Base-by-base conservation (phyloP, 92 coral and sea anemone genomes). In the Palythoa heliodiscus region DNA sequence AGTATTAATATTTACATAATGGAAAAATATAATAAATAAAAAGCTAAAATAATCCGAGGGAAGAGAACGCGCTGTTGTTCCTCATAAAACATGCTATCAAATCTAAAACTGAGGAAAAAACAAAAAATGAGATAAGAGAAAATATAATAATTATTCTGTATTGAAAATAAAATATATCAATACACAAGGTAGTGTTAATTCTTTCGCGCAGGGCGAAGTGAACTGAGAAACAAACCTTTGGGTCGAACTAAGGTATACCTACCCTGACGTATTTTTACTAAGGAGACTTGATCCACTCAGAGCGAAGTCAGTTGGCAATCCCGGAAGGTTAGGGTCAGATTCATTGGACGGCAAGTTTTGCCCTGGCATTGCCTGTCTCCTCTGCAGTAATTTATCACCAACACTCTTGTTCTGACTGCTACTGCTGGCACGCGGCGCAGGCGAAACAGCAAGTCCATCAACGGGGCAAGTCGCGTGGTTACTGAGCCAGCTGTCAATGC, bases 401-500 rank as follows among this genome's bases (percentile, higher is more conserved):
- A 86, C 85, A 11, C 88, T 76, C 48, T 89, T 74, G 16, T 80
- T 70, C 6, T 76, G 86, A 24, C 39, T 9, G 77, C 76, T 38
- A 71, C 67, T 39, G 76, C 72, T 25, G 87, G 58, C 61, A 58
- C 52, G 35, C 19, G 73, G 40, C 24, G 25, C 88, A 52, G 90
- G 71, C 2, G 87, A 85, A 20, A 89, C 80, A 6, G 89, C 70
- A 40, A 89, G 87, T 10, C 99, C 99, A 83, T 97, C 99, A 55
- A 91, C 82, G 15, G 99, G 98, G 82, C 99, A 97, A 29, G 94
- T 90, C 60, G 90, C 89, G 76, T 95, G 99, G 71, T 73, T 92
- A 58, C 92, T 77, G 19, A 97, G 94, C 99, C 99, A 97, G 84
- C 77, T 89, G 91, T 97, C 98, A 15, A 97, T 95, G 54, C 99